phyloP scores from a whole-genome alignment of 2,797 vertebrate genomes.

The Characodon lateralis region DNA sequence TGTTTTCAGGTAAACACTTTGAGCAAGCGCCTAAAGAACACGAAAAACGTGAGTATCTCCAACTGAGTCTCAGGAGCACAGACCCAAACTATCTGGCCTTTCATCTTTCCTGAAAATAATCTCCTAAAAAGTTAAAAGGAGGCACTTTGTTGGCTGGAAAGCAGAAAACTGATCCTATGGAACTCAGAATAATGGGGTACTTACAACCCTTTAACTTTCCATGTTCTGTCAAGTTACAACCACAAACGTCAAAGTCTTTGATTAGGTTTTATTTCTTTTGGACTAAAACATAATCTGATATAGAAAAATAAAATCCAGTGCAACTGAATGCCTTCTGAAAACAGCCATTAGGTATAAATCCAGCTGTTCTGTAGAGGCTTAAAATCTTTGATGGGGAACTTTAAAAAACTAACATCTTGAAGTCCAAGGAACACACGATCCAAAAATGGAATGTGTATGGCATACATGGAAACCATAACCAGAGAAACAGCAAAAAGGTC shows the following conservation, averaged over 20 bases:
- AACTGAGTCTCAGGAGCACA: slow-evolving; percentile 57
- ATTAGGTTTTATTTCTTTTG: not conserved
- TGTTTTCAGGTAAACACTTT: slow-evolving; percentile 63
- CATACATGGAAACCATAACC: too few relatives aligned
- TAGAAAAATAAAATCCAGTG: not conserved
- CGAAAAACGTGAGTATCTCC: slow-evolving; percentile 69
- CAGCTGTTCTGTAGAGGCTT: too few relatives aligned
- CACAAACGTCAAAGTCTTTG: not conserved
- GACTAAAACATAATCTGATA: not conserved
- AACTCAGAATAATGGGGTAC: not conserved
- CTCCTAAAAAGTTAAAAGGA: slow-evolving; percentile 29
- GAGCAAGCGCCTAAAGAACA: slow-evolving; percentile 56
- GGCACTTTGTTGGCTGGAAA: slow-evolving; percentile 25
- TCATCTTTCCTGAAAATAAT: slow-evolving; percentile 24
- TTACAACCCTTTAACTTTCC: not conserved
- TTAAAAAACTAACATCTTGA: too few relatives aligned
- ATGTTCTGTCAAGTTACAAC: slow-evolving; percentile 3
- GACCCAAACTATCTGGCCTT: slow-evolving; percentile 1
- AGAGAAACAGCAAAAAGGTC: too few relatives aligned
- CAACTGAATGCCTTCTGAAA: not conserved
- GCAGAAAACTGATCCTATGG: not conserved
- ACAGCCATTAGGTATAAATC: not conserved
- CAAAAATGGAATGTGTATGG: too few relatives aligned
- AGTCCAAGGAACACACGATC: too few relatives aligned
- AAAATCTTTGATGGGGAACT: too few relatives aligned